phyloP scores from a whole-genome alignment of 2,888 invertebrate genomes.

The Dynastes hyllus region DNA sequence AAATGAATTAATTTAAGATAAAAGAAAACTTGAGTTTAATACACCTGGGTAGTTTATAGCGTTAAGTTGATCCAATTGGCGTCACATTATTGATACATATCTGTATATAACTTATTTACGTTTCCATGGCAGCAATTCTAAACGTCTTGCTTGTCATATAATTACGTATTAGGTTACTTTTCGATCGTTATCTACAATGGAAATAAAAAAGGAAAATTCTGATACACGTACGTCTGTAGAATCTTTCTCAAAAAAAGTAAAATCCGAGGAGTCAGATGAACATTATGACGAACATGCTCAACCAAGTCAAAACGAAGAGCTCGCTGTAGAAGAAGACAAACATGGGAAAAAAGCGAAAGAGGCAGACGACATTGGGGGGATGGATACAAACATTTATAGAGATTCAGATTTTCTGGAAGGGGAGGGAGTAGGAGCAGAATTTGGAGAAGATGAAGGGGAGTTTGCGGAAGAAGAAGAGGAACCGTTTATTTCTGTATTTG shows the following conservation, averaged over 20 bases:
- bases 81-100: too few species aligned
- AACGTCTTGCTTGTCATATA: neutral
- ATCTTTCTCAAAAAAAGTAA: neutral
- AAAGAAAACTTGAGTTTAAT: too few species aligned
- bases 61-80: too few species aligned
- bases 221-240: constrained; percentile 1
- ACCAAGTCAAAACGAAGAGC: neutral
- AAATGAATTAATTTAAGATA: too few species aligned
- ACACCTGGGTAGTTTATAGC: too few species aligned
- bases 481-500: constrained; percentile 64
- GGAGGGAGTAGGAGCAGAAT: constrained; percentile 5
- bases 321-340: too few species aligned
- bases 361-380: neutral
- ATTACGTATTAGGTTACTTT: constrained; percentile 14
- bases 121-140: constrained; percentile 24
- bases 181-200: too few species aligned
- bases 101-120: neutral
- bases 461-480: constrained; percentile 60
- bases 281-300: neutral
- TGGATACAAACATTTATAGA: constrained; percentile 8
- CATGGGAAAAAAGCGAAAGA: too few species aligned
- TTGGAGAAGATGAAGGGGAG: constrained; percentile 7
- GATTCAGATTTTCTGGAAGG: constrained; percentile 24
- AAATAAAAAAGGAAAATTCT: neutral
- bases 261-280: neutral